Evolutionary conservation across 2,797 vertebrate species (phyloP).

Genomic region (Manis javanica): DNA sequence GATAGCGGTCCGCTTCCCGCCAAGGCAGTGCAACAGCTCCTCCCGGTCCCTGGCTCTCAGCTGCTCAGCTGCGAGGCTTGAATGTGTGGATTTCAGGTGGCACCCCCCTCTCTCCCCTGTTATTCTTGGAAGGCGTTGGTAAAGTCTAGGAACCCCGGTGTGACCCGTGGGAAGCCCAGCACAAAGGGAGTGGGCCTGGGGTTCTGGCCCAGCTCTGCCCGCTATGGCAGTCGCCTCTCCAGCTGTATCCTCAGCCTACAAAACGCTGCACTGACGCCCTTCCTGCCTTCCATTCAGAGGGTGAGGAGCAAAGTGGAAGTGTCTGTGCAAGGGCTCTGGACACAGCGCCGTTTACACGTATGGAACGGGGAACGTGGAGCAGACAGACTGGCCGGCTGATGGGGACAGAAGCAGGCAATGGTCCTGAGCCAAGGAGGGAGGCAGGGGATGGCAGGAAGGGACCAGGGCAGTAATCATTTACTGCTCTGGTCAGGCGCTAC

Average conservation of each 20-base stretch:
- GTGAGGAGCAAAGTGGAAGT: not conserved
- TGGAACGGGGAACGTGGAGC: not conserved
- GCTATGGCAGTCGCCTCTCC: not conserved
- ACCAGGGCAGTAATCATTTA: not conserved
- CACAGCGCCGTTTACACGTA: not conserved
- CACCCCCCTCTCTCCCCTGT: not conserved
- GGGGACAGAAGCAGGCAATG: not conserved
- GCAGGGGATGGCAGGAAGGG: not conserved
- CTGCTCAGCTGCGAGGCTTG: not conserved
- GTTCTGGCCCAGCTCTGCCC: not conserved
- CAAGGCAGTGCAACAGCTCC: not conserved
- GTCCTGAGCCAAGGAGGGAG: not conserved
- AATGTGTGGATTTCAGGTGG: not conserved
- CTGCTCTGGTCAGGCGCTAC: not conserved
- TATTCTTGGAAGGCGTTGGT: not conserved
- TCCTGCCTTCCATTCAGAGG: not conserved
- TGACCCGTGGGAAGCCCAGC: not conserved
- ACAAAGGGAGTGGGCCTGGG: not conserved
- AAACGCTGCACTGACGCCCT: fast-evolving
- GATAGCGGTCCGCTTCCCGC: not conserved
- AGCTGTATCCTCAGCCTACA: not conserved
- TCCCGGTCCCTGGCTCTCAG: not conserved
- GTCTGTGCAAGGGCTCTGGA: not conserved
- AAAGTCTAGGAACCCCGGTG: not conserved
- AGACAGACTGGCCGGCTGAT: not conserved